A percentile compares a stretch with the other conserved stretches of the same genome.
Evolutionary conservation across 2,888 invertebrate species (phyloP).

Genomic region (Pomacea canaliculata): DNA sequence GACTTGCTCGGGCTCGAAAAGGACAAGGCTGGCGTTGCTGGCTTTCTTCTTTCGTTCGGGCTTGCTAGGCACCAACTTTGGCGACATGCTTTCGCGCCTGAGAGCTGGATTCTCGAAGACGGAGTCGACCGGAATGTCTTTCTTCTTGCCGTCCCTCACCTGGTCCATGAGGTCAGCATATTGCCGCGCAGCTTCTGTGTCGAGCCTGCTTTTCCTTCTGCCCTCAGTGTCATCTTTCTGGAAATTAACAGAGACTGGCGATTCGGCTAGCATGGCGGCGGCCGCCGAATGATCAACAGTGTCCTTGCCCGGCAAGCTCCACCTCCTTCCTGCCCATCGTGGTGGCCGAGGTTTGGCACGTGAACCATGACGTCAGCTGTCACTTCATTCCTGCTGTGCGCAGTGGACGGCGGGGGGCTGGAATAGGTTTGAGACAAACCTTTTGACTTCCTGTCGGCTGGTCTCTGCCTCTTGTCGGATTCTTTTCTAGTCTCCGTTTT

Average conservation of each 20-base stretch:
- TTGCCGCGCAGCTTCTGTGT: conserved; percentile 24
- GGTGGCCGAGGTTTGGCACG: not conserved
- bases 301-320: not conserved
- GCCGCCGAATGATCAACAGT: not conserved
- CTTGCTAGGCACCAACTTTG: conserved; percentile 41
- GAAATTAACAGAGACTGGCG: not conserved
- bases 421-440: conserved; percentile 8
- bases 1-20: not conserved
- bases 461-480: conserved; percentile 10
- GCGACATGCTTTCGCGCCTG: not conserved
- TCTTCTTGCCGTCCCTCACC: conserved; percentile 22
- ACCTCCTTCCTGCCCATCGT: not conserved
- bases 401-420: not conserved
- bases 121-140: conserved; percentile 2
- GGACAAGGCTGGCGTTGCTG: conserved; percentile 14
- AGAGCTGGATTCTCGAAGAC: not conserved
- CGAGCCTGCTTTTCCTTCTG: conserved; percentile 7
- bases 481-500: conserved; percentile 36
- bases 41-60: conserved; percentile 51
- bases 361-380: conserved; percentile 31
- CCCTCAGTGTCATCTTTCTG: not conserved
- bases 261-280: not conserved
- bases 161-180: conserved; percentile 32
- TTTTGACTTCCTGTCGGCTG: conserved; percentile 4
- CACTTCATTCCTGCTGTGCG: not conserved